Percentiles rank a stretch among this genome's conserved stretches.
These are phyloP conservation scores for Anguilla anguilla DNA, from an alignment of 2,797 vertebrate species.

Conservation along the genomic window DNA sequence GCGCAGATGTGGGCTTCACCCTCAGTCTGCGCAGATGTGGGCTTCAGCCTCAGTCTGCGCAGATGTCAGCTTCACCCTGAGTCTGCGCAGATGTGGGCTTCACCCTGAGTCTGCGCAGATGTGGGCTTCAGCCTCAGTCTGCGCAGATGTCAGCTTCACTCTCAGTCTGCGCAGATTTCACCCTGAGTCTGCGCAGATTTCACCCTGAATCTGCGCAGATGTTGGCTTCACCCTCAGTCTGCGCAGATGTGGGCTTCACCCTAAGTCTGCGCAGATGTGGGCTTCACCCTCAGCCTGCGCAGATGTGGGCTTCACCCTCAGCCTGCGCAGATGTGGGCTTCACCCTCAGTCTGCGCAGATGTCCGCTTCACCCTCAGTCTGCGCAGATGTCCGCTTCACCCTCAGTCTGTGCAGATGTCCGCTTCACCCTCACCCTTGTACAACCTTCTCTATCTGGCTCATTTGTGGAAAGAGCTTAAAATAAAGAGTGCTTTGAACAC, in stretches of 20 bases:
- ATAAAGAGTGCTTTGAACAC: neutral
- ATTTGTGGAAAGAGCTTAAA: neutral
- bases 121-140: neutral
- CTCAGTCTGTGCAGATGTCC: neutral
- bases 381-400: neutral
- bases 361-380: neutral
- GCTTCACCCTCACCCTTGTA: neutral
- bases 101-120: neutral
- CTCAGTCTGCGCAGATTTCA: too few species aligned
- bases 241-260: too few species aligned
- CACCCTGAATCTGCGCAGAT: neutral
- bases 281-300: neutral
- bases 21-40: neutral
- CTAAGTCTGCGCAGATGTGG: too few species aligned
- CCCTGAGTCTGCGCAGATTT: too few species aligned
- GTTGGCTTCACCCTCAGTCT: neutral
- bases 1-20: neutral
- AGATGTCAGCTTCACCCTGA: neutral
- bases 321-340: neutral
- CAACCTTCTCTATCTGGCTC: neutral
- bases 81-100: too few species aligned
- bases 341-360: too few species aligned
- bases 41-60: neutral
- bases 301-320: neutral
- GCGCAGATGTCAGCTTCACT: neutral